phyloP scores from a whole-genome alignment of 2,888 invertebrate species.

The Exocentrus adspersus region DNA sequence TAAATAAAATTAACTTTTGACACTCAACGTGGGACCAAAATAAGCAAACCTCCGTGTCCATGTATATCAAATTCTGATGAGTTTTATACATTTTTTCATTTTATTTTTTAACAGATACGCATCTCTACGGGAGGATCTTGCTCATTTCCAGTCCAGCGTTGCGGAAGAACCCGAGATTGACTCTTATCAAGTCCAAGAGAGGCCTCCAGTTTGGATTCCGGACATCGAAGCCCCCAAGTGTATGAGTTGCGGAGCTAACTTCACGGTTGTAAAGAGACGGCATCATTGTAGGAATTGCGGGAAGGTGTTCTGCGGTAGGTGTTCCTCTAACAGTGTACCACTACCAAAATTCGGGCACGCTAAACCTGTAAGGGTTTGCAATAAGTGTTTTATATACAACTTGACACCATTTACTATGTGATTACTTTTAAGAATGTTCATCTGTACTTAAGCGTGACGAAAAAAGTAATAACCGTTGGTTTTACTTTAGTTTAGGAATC shows the following conservation, averaged over 20 bases:
- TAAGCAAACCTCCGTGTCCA: too few species aligned
- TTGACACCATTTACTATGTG: conserved; percentile 71
- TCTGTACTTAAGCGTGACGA: conserved; percentile 29
- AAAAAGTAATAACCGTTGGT: conserved; percentile 1
- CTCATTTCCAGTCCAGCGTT: conserved; percentile 41
- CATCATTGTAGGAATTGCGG: conserved; percentile 99
- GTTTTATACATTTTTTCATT: too few species aligned
- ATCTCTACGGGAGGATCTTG: conserved; percentile 49
- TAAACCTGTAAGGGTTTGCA: conserved; percentile 95
- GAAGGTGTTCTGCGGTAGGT: conserved; percentile 93
- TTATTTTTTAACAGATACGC: conserved; percentile 39
- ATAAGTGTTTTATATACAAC: conserved; percentile 83
- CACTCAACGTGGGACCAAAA: too few species aligned
- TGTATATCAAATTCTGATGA: too few species aligned
- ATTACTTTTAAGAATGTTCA: conserved; percentile 18
- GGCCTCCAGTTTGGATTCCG: conserved; percentile 93
- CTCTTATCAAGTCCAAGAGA: conserved; percentile 27
- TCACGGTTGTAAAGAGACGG: conserved; percentile 93
- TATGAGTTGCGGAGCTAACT: conserved; percentile 91
- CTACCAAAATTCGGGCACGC: conserved; percentile 91
- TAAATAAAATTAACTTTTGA: too few species aligned
- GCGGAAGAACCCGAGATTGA: conserved; percentile 19
- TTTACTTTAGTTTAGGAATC: background rate
- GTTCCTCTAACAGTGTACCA: conserved; percentile 92
- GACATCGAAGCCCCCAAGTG: conserved; percentile 92